These are phyloP conservation scores for Drosophila dives DNA, from an alignment of 2,888 invertebrate species.

Conservation along the genomic window DNA sequence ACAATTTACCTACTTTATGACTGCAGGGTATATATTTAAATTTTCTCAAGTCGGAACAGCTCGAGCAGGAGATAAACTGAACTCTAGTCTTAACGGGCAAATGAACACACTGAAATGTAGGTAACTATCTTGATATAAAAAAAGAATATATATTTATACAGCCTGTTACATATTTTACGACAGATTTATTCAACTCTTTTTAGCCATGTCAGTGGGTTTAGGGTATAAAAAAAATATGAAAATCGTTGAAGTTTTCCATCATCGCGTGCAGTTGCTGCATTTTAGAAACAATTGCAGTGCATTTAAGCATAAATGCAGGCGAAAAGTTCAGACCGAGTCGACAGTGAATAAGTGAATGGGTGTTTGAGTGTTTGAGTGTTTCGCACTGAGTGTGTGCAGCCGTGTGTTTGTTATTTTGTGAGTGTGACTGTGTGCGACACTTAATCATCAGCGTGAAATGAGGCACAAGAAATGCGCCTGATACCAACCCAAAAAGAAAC, in stretches of 20 bases:
- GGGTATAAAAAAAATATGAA: conserved; percentile 41
- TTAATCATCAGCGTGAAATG: conserved; percentile 79
- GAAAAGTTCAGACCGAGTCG: conserved; percentile 66
- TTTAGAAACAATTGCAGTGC: conserved; percentile 75
- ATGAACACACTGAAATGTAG: too few relatives aligned
- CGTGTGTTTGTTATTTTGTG: conserved; percentile 22
- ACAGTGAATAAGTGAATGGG: conserved; percentile 51
- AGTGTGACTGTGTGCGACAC: conserved; percentile 56
- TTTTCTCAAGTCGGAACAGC: not conserved
- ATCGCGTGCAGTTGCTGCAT: conserved; percentile 76
- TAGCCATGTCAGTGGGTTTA: not conserved
- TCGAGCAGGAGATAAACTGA: not conserved
- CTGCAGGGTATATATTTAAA: not conserved
- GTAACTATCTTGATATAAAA: not conserved
- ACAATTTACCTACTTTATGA: not conserved
- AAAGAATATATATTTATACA: not conserved
- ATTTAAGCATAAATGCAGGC: conserved; percentile 75
- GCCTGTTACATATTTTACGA: not conserved
- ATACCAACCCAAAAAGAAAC: conserved; percentile 22
- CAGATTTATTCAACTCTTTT: not conserved
- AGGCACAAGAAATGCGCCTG: conserved; percentile 67
- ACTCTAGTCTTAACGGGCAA: not conserved
- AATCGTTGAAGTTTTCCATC: conserved; percentile 70
- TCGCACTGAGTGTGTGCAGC: conserved; percentile 15
- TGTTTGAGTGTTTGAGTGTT: conserved; percentile 31